A percentile compares a stretch with the other conserved stretches of the same genome.
These are phyloP conservation scores for Peromyscus nudipes DNA, from an alignment of 2,797 vertebrate species.

Conservation along the genomic window DNA sequence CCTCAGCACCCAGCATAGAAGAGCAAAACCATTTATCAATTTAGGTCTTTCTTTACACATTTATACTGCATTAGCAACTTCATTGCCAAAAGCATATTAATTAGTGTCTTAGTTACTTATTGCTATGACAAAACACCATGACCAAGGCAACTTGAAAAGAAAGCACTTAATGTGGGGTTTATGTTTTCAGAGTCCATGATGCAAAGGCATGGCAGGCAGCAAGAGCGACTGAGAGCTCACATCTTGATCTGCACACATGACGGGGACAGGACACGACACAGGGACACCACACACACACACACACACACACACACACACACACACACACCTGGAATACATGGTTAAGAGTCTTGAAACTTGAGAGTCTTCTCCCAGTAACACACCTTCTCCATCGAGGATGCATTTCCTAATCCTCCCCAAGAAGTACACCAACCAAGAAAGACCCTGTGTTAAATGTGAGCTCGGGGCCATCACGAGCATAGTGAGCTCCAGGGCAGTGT, in stretches of 20 bases:
- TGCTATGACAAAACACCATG: neutral
- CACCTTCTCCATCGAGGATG: neutral
- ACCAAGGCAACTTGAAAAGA: neutral
- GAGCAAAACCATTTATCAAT: neutral
- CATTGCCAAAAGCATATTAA: slow-evolving; percentile 14
- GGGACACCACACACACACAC: neutral
- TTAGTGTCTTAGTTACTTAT: neutral
- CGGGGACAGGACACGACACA: neutral
- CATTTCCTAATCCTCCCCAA: neutral
- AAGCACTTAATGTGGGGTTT: neutral
- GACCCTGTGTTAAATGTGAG: neutral
- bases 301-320: no score
- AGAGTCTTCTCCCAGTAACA: neutral
- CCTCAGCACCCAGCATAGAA: neutral
- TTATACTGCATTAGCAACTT: neutral
- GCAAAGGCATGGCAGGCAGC: neutral
- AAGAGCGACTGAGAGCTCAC: neutral
- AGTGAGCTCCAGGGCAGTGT: neutral
- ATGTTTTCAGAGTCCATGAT: neutral
- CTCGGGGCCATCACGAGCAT: neutral
- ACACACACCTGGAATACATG: no score
- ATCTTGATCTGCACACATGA: neutral
- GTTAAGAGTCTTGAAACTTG: neutral
- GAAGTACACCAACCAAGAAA: neutral
- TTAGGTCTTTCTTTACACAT: neutral